Percentiles rank a stretch among this genome's conserved stretches.
Conservation (phyloP, 1,140 invertebrate species). For the Zaprionus ghesquierei region DNA sequence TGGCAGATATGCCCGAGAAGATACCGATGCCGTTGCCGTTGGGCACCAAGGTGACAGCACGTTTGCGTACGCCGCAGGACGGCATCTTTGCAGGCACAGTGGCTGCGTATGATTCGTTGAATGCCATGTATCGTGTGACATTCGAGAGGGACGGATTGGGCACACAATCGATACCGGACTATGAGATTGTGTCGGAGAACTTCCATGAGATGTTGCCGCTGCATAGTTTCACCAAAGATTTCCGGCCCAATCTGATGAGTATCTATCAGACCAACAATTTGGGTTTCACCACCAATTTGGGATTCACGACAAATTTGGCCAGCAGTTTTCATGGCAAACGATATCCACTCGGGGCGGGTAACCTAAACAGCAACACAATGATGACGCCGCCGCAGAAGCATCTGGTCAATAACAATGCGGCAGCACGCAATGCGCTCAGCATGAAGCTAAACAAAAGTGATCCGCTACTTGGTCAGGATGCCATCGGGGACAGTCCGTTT, state of each 20-base stretch:
- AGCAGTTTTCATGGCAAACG: conserved; percentile 48
- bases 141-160: conserved; percentile 97
- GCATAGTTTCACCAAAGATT: conserved; percentile 91
- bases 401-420: conserved; percentile 58
- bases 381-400: conserved; percentile 43
- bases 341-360: conserved; percentile 7
- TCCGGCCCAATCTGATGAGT: conserved; percentile 87
- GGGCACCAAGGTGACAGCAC: conserved; percentile 97
- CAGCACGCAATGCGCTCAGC: conserved; percentile 61
- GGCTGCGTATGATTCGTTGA: conserved; percentile 98
- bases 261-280: conserved; percentile 72
- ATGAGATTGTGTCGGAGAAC: conserved; percentile 97
- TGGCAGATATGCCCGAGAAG: conserved; percentile 95
- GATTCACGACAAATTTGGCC: conserved; percentile 56
- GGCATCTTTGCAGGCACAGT: conserved; percentile 98
- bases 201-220: conserved; percentile 94
- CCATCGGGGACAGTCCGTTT: conserved; percentile 65
- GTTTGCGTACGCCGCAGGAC: conserved; percentile 96
- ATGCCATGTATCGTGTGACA: conserved; percentile 98
- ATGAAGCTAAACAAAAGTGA: conserved; percentile 83
- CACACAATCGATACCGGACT: conserved; percentile 98
- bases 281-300: conserved; percentile 65
- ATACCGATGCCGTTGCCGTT: conserved; percentile 98
- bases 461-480: conserved; percentile 84
- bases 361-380: conserved; percentile 83